Percentiles rank a stretch among this genome's conserved stretches.
phyloP scores from a whole-genome alignment of 2,888 invertebrate genomes.

The Rotaria socialis region DNA sequence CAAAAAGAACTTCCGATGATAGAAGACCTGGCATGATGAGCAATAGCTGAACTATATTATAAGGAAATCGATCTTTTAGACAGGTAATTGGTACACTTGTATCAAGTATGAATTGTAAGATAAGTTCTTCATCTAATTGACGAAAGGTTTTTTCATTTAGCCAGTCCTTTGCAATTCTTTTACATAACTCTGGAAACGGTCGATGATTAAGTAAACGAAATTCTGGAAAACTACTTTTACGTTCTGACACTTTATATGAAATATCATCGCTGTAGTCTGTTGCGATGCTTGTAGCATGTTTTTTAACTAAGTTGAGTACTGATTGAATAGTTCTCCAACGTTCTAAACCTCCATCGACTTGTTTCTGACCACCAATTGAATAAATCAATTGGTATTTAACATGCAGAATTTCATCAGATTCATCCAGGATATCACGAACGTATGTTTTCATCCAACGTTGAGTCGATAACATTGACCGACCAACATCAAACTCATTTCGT shows the following conservation, averaged over 20 bases:
- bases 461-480: not conserved
- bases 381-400: conserved; percentile 6
- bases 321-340: not conserved
- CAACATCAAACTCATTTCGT: conserved; percentile 4
- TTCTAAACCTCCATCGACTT: conserved; percentile 18
- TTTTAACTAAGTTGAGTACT: not conserved
- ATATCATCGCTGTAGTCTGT: too few relatives aligned
- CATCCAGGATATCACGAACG: not conserved
- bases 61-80: not conserved
- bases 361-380: not conserved
- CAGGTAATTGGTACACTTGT: not conserved
- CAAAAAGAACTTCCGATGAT: not conserved
- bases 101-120: not conserved
- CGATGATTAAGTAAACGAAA: conserved; percentile 9
- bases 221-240: not conserved
- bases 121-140: not conserved
- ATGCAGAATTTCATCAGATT: not conserved
- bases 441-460: conserved; percentile 1
- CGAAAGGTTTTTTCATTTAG: not conserved
- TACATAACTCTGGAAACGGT: not conserved
- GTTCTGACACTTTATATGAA: not conserved
- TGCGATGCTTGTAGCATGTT: not conserved
- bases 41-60: not conserved
- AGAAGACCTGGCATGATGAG: not conserved
- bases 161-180: not conserved